These are phyloP conservation scores for Rhabdomys pumilio DNA, from an alignment of 2,797 vertebrate species.

Conservation along the genomic window DNA sequence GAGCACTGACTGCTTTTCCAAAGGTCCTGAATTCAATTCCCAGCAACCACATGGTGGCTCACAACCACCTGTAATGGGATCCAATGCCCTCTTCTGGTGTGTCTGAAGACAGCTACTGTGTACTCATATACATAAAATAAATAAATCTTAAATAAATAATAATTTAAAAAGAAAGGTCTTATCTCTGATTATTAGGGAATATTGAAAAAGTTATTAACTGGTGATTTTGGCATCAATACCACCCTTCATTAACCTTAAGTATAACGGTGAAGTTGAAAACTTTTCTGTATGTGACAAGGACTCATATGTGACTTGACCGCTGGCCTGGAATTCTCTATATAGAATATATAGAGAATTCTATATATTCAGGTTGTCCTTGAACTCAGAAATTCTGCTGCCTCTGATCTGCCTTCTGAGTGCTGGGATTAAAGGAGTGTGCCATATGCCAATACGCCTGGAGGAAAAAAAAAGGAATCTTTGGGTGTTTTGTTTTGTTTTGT, in stretches of 20 bases:
- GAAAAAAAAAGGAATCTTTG: too few species aligned
- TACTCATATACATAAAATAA: background rate
- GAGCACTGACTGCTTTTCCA: background rate
- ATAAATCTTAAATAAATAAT: background rate
- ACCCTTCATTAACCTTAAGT: background rate
- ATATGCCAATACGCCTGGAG: too few species aligned
- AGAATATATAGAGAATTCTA: too few species aligned
- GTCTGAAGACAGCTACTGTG: background rate
- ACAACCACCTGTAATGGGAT: background rate
- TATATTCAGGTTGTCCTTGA: too few species aligned
- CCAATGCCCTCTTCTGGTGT: background rate
- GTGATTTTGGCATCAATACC: background rate
- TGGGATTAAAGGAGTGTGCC: too few species aligned
- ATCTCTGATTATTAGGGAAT: background rate
- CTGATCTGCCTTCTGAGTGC: too few species aligned
- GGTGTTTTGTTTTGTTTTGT: too few species aligned
- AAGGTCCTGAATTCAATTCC: background rate
- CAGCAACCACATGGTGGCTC: background rate
- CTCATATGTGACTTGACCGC: too few species aligned
- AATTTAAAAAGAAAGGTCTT: background rate
- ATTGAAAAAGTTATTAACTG: background rate
- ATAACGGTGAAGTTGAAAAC: constrained; percentile 21
- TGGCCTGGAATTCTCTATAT: background rate
- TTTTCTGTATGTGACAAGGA: background rate
- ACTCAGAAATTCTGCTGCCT: too few species aligned